These are phyloP conservation scores for Coptotermes formosanus DNA, from an alignment of 1,140 invertebrate genomes.

Conservation along the genomic window DNA sequence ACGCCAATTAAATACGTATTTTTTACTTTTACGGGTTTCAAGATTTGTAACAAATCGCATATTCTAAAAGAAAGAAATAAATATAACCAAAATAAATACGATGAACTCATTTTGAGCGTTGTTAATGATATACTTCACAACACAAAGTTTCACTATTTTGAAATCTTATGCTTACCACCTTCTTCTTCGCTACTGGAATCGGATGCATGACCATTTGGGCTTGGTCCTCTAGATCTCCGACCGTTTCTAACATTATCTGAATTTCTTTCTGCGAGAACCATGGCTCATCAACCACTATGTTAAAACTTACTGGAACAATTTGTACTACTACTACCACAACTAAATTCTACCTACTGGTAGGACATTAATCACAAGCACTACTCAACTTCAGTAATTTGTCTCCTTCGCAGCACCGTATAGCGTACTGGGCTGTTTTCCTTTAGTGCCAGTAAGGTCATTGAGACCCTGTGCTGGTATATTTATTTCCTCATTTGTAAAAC, in stretches of 20 bases:
- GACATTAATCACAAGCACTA: not conserved
- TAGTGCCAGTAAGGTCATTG: not conserved
- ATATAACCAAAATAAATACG: too few relatives aligned
- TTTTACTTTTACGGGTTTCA: not conserved
- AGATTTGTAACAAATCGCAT: too few relatives aligned
- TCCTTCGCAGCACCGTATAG: slow-evolving; percentile 23
- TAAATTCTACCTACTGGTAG: not conserved
- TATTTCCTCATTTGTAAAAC: not conserved
- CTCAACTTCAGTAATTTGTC: not conserved
- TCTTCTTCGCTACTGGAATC: slow-evolving; percentile 79
- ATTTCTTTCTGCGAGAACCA: slow-evolving; percentile 86
- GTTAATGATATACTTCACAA: not conserved
- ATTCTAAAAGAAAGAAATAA: too few relatives aligned
- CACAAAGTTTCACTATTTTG: slow-evolving; percentile 14
- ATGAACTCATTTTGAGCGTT: not conserved
- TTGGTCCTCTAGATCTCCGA: slow-evolving; percentile 80
- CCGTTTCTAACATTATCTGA: slow-evolving; percentile 78
- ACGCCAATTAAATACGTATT: not conserved
- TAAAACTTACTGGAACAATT: not conserved
- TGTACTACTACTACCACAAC: not conserved
- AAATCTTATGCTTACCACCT: slow-evolving; percentile 59
- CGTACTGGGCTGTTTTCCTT: slow-evolving; percentile 13
- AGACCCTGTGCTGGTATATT: not conserved
- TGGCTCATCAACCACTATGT: slow-evolving; percentile 46
- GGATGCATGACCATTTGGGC: slow-evolving; percentile 79